Percentiles rank a stretch among this genome's conserved stretches.
These are phyloP conservation scores for Colletes collaris DNA, from an alignment of 2,888 invertebrate genomes.

Conservation along the genomic window DNA sequence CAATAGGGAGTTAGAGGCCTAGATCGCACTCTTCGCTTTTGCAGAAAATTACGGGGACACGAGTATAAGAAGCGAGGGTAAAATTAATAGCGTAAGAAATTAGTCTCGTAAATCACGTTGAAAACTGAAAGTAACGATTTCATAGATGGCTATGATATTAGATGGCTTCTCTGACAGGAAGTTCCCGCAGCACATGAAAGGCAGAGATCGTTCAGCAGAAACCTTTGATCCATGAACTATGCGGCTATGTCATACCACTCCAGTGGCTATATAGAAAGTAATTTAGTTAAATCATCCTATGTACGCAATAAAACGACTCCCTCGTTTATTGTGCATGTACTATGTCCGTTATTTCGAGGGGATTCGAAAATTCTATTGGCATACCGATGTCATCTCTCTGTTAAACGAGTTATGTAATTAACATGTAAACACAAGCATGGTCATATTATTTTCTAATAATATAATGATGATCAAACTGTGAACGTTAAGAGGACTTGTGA, in stretches of 20 bases:
- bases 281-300: constrained; percentile 72
- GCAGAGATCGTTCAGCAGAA: constrained; percentile 64
- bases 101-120: constrained; percentile 40
- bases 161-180: constrained; percentile 40
- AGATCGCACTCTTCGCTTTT: no score
- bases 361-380: constrained; percentile 53
- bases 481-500: neutral
- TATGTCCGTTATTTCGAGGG: constrained; percentile 43
- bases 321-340: constrained; percentile 35
- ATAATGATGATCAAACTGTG: neutral
- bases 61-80: no score
- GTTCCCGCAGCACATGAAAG: constrained; percentile 59
- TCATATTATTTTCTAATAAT: constrained; percentile 3
- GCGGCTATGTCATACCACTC: constrained; percentile 69
- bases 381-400: constrained; percentile 10
- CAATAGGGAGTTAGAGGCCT: no score
- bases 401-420: neutral
- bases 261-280: constrained; percentile 71
- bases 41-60: no score
- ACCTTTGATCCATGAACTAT: constrained; percentile 74
- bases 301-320: constrained; percentile 67
- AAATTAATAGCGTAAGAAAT: neutral
- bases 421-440: neutral
- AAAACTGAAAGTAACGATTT: constrained; percentile 56
- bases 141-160: constrained; percentile 55